Percentiles rank a stretch among this genome's conserved stretches.
These are phyloP conservation scores for Hippolais icterina DNA, from an alignment of 2,113 vertebrate species.

Conservation along the genomic window DNA sequence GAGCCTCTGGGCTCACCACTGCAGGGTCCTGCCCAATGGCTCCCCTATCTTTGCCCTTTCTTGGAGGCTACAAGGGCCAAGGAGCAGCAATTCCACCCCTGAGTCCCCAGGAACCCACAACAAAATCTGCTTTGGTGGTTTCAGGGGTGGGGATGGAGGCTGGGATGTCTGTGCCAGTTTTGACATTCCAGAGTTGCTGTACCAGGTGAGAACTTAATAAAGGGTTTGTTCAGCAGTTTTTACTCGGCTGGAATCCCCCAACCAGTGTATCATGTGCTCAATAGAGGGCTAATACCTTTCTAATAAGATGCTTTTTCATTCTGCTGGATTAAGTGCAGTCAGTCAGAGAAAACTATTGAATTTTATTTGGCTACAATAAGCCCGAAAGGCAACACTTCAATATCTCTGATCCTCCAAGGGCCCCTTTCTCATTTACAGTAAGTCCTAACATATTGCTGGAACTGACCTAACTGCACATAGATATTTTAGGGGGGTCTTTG, in stretches of 20 bases:
- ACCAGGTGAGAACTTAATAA: not conserved
- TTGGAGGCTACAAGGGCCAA: not conserved
- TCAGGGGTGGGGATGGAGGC: not conserved
- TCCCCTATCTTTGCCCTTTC: not conserved
- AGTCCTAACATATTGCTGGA: slow-evolving; percentile 10
- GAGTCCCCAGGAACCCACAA: not conserved
- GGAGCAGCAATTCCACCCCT: not conserved
- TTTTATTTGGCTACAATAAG: slow-evolving; percentile 16
- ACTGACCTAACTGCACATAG: not conserved
- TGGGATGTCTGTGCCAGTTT: not conserved
- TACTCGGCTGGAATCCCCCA: not conserved
- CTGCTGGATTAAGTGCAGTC: not conserved
- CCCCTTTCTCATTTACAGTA: slow-evolving; percentile 31
- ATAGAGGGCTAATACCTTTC: not conserved
- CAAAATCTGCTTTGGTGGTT: not conserved
- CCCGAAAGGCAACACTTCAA: not conserved
- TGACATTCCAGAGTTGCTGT: not conserved
- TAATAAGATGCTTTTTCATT: slow-evolving; percentile 32
- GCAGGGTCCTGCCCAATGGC: not conserved
- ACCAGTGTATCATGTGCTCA: not conserved
- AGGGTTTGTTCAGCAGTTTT: not conserved
- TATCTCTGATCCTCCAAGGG: slow-evolving; percentile 22
- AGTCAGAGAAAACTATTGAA: not conserved
- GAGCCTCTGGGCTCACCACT: not conserved
- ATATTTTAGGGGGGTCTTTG: not conserved